Percentiles rank a stretch among this genome's conserved stretches.
phyloP scores from a whole-genome alignment of 2,888 invertebrate species.

The Caenorhabditis becei region DNA sequence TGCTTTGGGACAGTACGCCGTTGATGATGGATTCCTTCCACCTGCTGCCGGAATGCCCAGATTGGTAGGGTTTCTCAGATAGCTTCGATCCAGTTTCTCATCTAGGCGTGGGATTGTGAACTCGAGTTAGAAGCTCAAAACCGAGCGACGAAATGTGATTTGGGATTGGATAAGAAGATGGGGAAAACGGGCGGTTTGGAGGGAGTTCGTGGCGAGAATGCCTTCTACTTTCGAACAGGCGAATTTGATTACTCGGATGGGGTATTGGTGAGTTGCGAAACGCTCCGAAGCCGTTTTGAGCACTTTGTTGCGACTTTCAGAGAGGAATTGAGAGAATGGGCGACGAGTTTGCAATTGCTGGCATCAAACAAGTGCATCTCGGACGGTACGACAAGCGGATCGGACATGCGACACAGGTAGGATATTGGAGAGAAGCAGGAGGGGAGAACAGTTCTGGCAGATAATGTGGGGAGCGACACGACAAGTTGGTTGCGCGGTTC shows the following conservation, averaged over 20 bases:
- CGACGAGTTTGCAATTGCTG: slow-evolving; percentile 47
- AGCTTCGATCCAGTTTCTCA: background rate
- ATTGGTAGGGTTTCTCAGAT: slow-evolving; percentile 31
- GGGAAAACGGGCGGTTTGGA: slow-evolving; percentile 27
- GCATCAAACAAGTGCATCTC: slow-evolving; percentile 25
- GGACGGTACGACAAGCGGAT: slow-evolving; percentile 45
- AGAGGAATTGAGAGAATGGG: slow-evolving; percentile 58
- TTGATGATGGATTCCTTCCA: slow-evolving; percentile 38
- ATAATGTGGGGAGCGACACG: slow-evolving; percentile 58
- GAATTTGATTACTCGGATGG: slow-evolving; percentile 29
- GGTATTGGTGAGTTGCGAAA: slow-evolving; percentile 26
- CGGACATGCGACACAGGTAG: slow-evolving; percentile 61
- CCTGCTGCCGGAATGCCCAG: slow-evolving; percentile 46
- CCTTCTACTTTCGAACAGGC: slow-evolving; percentile 50
- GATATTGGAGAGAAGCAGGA: background rate
- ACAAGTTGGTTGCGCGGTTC: slow-evolving; percentile 51
- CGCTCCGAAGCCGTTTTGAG: background rate
- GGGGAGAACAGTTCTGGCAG: slow-evolving; percentile 18
- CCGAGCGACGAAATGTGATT: slow-evolving; percentile 45
- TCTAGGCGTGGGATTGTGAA: slow-evolving; percentile 58
- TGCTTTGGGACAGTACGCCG: slow-evolving; percentile 51
- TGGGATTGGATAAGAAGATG: slow-evolving; percentile 15
- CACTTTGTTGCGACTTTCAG: slow-evolving; percentile 23
- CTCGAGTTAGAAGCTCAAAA: slow-evolving; percentile 51
- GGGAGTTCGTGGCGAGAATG: slow-evolving; percentile 50